These are phyloP conservation scores for Danaus melanippus DNA, from an alignment of 1,140 invertebrate species.

Conservation along the genomic window DNA sequence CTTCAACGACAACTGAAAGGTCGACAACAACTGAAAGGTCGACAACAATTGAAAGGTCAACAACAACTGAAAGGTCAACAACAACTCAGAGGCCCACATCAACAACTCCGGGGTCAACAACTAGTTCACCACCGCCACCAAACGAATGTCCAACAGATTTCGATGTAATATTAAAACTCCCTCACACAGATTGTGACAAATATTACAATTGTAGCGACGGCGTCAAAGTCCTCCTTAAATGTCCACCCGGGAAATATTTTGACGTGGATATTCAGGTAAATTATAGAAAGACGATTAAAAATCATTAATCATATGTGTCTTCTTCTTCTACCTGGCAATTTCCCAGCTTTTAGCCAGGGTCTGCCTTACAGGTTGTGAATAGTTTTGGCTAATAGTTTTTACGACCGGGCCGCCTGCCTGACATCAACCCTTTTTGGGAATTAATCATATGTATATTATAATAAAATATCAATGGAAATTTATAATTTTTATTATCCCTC, in stretches of 20 bases:
- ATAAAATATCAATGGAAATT: too few relatives aligned
- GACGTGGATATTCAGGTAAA: slow-evolving; percentile 9
- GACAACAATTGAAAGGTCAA: slow-evolving; percentile 7
- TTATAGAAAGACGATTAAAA: slow-evolving; percentile 6
- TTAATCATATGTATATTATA: too few relatives aligned
- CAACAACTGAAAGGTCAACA: slow-evolving; percentile 8
- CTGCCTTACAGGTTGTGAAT: too few relatives aligned
- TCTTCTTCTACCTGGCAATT: too few relatives aligned
- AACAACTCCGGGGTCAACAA: slow-evolving; percentile 11
- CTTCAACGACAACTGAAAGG: slow-evolving; percentile 7
- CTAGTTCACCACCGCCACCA: background rate
- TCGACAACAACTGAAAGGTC: slow-evolving; percentile 4
- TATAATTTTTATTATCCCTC: too few relatives aligned
- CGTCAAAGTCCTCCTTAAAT: slow-evolving; percentile 15
- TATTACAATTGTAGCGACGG: slow-evolving; percentile 14
- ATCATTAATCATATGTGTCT: too few relatives aligned
- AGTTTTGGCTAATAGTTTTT: too few relatives aligned
- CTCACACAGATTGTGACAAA: slow-evolving; percentile 17
- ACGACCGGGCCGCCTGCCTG: too few relatives aligned
- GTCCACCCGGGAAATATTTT: slow-evolving; percentile 8
- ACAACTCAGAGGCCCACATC: slow-evolving; percentile 7
- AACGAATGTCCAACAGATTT: slow-evolving; percentile 12
- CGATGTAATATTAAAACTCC: slow-evolving; percentile 8
- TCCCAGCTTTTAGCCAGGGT: too few relatives aligned
- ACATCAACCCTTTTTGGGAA: too few relatives aligned